These are phyloP conservation scores for Brassicogethes aeneus DNA, from an alignment of 2,888 invertebrate species.

Conservation along the genomic window DNA sequence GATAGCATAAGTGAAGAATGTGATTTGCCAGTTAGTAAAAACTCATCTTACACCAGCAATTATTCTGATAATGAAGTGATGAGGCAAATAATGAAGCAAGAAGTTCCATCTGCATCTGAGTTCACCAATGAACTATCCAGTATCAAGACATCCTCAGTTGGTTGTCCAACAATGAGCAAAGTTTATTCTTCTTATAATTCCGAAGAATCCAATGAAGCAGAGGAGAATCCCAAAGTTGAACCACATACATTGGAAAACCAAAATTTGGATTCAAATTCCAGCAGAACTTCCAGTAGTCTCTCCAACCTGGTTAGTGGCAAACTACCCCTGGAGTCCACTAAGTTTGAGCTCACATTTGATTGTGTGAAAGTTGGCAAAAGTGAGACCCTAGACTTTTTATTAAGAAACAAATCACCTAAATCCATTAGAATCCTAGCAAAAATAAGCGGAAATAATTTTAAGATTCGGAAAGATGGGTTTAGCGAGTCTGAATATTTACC, in stretches of 20 bases:
- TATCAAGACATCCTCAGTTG: no score
- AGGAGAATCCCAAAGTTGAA: no score
- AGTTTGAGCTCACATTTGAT: conserved; percentile 50
- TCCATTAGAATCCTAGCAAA: conserved; percentile 47
- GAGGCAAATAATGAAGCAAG: conserved; percentile 8
- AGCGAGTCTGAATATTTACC: conserved; percentile 34
- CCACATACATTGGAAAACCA: no score
- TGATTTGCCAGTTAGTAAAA: conserved; percentile 16
- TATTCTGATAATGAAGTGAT: conserved; percentile 21
- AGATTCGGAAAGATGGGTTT: conserved; percentile 31
- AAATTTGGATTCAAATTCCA: neutral
- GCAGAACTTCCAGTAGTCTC: conserved; percentile 30
- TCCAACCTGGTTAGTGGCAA: conserved; percentile 34
- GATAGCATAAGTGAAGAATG: neutral
- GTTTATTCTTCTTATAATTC: neutral
- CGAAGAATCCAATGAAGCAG: neutral
- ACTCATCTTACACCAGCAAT: conserved; percentile 21
- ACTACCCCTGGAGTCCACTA: conserved; percentile 48
- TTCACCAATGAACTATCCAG: no score
- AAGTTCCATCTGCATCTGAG: neutral
- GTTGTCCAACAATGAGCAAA: neutral
- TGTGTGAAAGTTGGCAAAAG: conserved; percentile 48
- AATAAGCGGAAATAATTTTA: conserved; percentile 44
- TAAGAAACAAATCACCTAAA: conserved; percentile 49
- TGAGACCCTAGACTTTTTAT: conserved; percentile 45